Evolutionary conservation across 2,888 invertebrate species (phyloP).

Genomic region (Melanchra persicariae): DNA sequence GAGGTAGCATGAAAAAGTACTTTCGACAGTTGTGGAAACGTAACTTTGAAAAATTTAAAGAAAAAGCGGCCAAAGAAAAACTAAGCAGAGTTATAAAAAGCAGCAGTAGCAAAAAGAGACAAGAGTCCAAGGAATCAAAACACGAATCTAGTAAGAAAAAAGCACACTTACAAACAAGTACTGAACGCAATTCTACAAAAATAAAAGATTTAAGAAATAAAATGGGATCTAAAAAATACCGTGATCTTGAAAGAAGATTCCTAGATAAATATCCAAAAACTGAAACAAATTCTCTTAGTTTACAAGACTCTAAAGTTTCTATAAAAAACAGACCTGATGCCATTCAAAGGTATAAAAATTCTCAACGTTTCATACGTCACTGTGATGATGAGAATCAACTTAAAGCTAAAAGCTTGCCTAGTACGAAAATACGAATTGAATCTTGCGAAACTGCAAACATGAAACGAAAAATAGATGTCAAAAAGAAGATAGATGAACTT

Average conservation of each 20-base stretch:
- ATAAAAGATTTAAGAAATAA: constrained; percentile 5
- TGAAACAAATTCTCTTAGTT: neutral
- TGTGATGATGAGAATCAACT: constrained; percentile 1
- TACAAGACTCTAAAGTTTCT: neutral
- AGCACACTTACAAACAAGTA: neutral
- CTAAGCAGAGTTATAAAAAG: neutral
- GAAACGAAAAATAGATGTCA: neutral
- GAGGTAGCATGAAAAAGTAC: neutral
- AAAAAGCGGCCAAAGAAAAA: neutral
- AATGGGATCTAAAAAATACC: neutral
- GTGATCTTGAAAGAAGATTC: constrained; percentile 8
- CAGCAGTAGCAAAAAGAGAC: neutral
- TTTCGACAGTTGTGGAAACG: too few species aligned
- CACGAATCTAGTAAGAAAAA: neutral
- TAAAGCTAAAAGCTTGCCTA: constrained; percentile 10
- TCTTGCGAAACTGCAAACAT: constrained; percentile 1
- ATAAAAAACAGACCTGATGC: constrained; percentile 4
- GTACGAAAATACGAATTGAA: constrained; percentile 4
- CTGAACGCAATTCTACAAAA: neutral
- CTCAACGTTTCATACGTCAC: constrained; percentile 4
- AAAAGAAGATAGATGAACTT: constrained; percentile 11
- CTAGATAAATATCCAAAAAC: constrained; percentile 14
- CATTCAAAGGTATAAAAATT: constrained; percentile 20
- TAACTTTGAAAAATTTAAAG: neutral
- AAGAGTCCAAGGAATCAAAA: neutral